Conservation (phyloP, 2,888 invertebrate genomes). For the Drosophila aldrichi region DNA sequence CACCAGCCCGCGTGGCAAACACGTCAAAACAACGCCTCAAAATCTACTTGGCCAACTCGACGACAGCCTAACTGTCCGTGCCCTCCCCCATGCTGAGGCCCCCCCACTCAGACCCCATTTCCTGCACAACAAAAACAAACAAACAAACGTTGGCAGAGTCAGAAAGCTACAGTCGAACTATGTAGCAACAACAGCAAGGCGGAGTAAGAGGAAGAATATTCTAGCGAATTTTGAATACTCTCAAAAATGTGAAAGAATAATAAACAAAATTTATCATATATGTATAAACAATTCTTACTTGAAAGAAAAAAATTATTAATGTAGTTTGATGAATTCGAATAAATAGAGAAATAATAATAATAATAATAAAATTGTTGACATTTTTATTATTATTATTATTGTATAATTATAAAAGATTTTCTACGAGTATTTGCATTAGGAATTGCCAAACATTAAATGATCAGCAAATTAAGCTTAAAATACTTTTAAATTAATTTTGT, state of each 20-base stretch:
- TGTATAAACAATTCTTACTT: no score
- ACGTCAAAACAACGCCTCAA: constrained; percentile 73
- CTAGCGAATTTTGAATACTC: constrained; percentile 13
- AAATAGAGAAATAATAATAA: no score
- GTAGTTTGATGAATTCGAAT: no score
- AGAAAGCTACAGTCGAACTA: constrained; percentile 60
- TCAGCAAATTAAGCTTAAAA: no score
- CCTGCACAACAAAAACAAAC: constrained; percentile 26
- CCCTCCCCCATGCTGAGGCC: background rate
- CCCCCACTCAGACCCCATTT: constrained; percentile 1
- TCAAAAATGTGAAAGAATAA: background rate
- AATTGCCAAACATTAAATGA: no score
- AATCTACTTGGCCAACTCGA: constrained; percentile 53
- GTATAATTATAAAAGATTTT: no score
- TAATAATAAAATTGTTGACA: no score
- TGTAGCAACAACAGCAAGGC: constrained; percentile 32
- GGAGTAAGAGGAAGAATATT: background rate
- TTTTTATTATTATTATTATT: no score
- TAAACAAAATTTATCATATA: no score
- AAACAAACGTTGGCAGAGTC: constrained; percentile 61
- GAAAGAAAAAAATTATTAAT: no score
- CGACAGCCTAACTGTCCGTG: constrained; percentile 25
- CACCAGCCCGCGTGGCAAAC: constrained; percentile 25
- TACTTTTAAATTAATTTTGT: no score
- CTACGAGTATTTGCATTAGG: no score